Evolutionary conservation across 2,888 invertebrate species (phyloP), one percentile per base, ranked within the genome.

Genomic region (Dermolepida albohirtum): DNA sequence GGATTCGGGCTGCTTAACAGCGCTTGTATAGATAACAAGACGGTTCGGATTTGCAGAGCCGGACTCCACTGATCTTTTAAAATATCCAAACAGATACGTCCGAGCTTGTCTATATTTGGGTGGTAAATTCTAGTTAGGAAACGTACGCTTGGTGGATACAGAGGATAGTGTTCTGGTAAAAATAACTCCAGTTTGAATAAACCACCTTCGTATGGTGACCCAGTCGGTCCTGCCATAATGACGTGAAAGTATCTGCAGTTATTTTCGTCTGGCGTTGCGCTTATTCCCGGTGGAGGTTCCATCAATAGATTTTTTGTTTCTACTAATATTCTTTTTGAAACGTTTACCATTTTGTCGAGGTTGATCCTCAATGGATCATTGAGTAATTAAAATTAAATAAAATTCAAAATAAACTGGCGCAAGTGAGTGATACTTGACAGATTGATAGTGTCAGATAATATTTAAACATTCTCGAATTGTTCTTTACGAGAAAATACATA

Each of bases 71-170:
- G 94, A 80, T 94, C 94, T 90, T 99, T 99, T 77, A 99, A 87
- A 84, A 99, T 99, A 85, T 99, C 99, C 85, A 99, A 87, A 84
- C 99, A 99, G 87, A 99, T 99, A 86, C 99, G 91, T 71, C 99
- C 99, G 78, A 99, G 88, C 86, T 98, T 97, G 88, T 99, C 99
- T 84, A 99, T 99, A 86, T 99, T 99, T 79, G 99, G 99, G 88
- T 99, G 99, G 86, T 98, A 99, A 85, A 99, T 99, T 89, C 98
- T 98, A 72, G 99, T 98, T 85, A 98, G 94, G 88, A 99, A 99
- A 82, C 98, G 91, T 84, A 98, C 98, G 91, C 97, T 98, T 73
- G 99, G 99, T 75, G 99, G 98, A 75, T 97, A 96, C 96, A 99
- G 97, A 71, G 99, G 99, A 86, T 99, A 99, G 85, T 99, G 98